Evolutionary conservation across 2,113 vertebrate species (phyloP).

Genomic region (Lutjanus erythropterus): DNA sequence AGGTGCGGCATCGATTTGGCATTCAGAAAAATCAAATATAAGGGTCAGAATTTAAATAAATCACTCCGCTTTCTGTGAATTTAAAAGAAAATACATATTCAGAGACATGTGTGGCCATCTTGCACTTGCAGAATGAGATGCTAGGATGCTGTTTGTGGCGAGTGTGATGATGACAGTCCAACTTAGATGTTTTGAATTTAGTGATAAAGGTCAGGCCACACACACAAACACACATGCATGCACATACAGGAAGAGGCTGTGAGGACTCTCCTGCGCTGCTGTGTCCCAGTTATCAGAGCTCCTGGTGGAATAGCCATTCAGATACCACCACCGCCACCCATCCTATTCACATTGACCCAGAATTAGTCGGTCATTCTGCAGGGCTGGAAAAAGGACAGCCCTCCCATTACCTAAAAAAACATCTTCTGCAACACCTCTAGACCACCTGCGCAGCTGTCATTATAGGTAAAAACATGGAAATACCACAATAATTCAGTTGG

Average conservation of each 20-base stretch:
- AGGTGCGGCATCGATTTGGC: slow-evolving; percentile 12
- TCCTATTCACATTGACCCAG: slow-evolving; percentile 80
- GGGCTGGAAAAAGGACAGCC: slow-evolving; percentile 43
- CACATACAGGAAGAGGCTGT: slow-evolving; percentile 3
- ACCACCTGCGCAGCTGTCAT: not conserved
- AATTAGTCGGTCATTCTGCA: slow-evolving; percentile 67
- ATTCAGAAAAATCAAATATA: slow-evolving; percentile 29
- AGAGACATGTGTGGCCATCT: not conserved
- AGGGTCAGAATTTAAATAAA: slow-evolving; percentile 28
- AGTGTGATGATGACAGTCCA: not conserved
- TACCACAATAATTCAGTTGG: not conserved
- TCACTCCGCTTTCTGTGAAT: slow-evolving; percentile 39
- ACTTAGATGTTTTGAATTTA: slow-evolving; percentile 21
- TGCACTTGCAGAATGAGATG: not conserved
- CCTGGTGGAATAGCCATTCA: slow-evolving; percentile 56
- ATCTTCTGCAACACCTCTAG: not conserved
- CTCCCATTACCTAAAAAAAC: not conserved
- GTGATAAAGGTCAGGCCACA: slow-evolving; percentile 20
- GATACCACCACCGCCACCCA: slow-evolving; percentile 43
- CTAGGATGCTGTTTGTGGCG: not conserved
- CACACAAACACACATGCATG: not conserved
- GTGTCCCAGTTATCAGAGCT: slow-evolving; percentile 69
- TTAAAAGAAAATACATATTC: not conserved
- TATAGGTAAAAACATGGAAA: not conserved
- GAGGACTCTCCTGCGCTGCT: slow-evolving; percentile 54